Conservation (phyloP, 2,113 vertebrate genomes). For the Diadophis punctatus region DNA sequence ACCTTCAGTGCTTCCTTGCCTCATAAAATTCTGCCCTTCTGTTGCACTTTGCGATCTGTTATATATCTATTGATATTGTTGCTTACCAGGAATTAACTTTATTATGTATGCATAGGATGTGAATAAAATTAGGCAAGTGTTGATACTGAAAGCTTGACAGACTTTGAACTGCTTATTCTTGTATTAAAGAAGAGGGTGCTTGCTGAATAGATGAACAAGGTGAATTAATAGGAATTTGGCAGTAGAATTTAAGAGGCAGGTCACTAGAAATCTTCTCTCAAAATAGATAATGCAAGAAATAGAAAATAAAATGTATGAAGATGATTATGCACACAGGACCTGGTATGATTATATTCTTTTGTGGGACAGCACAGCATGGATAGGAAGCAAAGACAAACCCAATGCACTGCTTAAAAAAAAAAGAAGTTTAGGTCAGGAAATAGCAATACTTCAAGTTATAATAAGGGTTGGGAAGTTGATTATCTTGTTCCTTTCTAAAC, state of each 20-base stretch:
- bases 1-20: not conserved
- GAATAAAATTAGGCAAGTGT: not conserved
- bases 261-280: not conserved
- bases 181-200: not conserved
- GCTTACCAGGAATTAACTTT: not conserved
- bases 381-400: not conserved
- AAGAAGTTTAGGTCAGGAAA: not conserved
- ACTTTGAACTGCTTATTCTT: not conserved
- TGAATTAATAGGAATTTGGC: not conserved
- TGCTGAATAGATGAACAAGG: not conserved
- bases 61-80: not conserved
- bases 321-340: not conserved
- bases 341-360: not conserved
- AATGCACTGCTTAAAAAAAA: not conserved
- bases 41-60: not conserved
- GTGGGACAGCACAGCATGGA: not conserved
- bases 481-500: not conserved
- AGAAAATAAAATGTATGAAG: not conserved
- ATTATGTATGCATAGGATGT: not conserved
- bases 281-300: not conserved
- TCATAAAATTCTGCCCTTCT: not conserved
- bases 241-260: not conserved
- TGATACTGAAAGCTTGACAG: not conserved
- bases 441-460: not conserved
- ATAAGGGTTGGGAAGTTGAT: not conserved